Base-by-base conservation (phyloP, 2,888 invertebrate genomes). In the Augiades crinisus region DNA sequence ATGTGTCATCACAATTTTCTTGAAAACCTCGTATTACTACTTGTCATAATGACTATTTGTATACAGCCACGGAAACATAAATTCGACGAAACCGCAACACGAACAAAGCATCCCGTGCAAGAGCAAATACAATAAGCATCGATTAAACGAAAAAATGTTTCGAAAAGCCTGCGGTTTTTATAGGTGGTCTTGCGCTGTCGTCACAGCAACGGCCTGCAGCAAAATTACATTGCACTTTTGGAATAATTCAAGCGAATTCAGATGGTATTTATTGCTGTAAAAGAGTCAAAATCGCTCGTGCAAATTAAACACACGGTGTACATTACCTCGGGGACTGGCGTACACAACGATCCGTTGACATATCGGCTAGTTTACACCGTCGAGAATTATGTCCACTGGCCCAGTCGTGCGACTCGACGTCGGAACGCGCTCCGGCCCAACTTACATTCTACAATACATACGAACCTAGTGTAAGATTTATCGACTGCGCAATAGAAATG, bases 361-460 rank as follows among this genome's bases (percentile, higher is more conserved):
- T 59, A 63, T 58, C 60, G 53, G 50, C 62, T 57, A 59, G 61
- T 61, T 63, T 56, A 65, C 62, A 62, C 60, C 64, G 63, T 59
- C 53, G 56, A 61, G 63, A 69, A 64, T 63, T 64, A 65, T 62
- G 59, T 57, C 41, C 50, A 40, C 41, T 54, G 55, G 19, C 34
- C 44, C 33, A 44, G 52, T 55, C 57, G 49, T 59, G 57, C 50
- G 38, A 53, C 51, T 49, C 54, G 46, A 58, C 41, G 53, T 40
- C 37, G 50, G 50, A 44, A 51, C 40, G 38, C 49, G 54, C 46
- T 13, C 22, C 14, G 36, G 14, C 19, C 46, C 49, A 22, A 43
- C 49, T 50, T 50, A 50, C 43, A 50, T 50, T 50, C 41, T 50
- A 50, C 36, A 43, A 50, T 43, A 34, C 24, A 24, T 49, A 50